Evolutionary conservation across 2,113 vertebrate genomes (phyloP).

Genomic region (Tympanuchus pallidicinctus): DNA sequence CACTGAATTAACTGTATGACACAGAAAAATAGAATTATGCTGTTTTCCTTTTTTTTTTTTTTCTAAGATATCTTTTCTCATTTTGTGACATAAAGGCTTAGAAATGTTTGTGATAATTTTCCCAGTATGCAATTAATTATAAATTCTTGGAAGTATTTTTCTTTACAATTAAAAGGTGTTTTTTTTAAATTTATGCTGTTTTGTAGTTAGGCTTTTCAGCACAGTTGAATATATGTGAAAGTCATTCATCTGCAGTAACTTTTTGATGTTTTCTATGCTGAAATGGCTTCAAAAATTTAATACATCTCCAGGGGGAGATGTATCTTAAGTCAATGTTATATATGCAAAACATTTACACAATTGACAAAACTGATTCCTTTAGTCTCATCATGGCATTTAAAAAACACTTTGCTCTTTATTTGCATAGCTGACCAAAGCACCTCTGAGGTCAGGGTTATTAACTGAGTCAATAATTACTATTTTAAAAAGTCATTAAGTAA

Average conservation of each 20-base stretch:
- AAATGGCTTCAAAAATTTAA: not conserved
- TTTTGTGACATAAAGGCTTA: not conserved
- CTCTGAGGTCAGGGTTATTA: slow-evolving; percentile 12
- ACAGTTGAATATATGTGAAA: not conserved
- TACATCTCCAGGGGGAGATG: not conserved
- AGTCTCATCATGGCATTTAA: not conserved
- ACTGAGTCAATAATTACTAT: slow-evolving; percentile 46
- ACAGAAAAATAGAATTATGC: not conserved
- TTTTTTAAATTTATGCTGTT: not conserved
- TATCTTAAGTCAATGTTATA: not conserved
- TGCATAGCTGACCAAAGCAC: slow-evolving; percentile 3
- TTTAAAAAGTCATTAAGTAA: slow-evolving; percentile 57
- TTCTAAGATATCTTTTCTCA: not conserved
- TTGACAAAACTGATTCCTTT: not conserved
- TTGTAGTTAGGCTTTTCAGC: not conserved
- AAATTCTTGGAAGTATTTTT: not conserved
- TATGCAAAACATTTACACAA: not conserved
- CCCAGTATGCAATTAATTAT: not conserved
- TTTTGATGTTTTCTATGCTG: not conserved
- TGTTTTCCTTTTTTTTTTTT: not conserved
- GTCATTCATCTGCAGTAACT: not conserved
- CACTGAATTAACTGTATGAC: not conserved
- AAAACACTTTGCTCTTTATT: not conserved
- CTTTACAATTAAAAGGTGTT: not conserved
- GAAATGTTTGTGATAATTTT: not conserved